Conservation (phyloP, 2,797 vertebrate species). For the Manis pentadactyla region DNA sequence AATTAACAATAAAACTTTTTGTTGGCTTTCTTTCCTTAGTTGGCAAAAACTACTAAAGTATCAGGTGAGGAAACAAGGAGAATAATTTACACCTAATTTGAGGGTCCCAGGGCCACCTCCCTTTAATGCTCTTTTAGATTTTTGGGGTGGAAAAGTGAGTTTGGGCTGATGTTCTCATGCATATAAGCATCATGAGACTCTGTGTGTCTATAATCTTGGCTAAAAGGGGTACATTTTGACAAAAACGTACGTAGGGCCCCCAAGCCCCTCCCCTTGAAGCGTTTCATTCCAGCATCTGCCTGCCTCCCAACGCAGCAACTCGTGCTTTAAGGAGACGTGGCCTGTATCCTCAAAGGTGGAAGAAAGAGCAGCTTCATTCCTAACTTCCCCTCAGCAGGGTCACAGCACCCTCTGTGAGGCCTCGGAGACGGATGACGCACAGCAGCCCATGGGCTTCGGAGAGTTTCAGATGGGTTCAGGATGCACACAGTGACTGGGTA, state of each 20-base stretch:
- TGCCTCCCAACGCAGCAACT: background rate
- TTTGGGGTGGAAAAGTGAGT: background rate
- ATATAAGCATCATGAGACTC: background rate
- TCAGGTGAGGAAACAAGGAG: background rate
- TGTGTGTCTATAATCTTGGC: background rate
- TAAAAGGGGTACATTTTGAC: background rate
- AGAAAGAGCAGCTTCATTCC: background rate
- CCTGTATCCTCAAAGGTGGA: background rate
- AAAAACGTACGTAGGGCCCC: background rate
- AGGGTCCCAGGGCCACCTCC: background rate
- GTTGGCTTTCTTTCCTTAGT: background rate
- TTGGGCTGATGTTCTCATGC: background rate
- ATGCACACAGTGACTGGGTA: background rate
- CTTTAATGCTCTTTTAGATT: conserved; percentile 6
- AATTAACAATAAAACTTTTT: background rate
- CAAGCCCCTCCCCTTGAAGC: background rate
- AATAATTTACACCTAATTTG: background rate
- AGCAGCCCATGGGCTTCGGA: background rate
- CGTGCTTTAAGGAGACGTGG: background rate
- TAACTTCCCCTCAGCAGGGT: background rate
- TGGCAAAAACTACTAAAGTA: background rate
- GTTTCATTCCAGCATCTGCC: background rate
- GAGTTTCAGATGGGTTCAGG: background rate
- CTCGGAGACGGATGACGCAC: background rate
- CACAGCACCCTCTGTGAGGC: background rate